Evolutionary conservation across 2,797 vertebrate species (phyloP).

Genomic region (Heterohyrax brucei): DNA sequence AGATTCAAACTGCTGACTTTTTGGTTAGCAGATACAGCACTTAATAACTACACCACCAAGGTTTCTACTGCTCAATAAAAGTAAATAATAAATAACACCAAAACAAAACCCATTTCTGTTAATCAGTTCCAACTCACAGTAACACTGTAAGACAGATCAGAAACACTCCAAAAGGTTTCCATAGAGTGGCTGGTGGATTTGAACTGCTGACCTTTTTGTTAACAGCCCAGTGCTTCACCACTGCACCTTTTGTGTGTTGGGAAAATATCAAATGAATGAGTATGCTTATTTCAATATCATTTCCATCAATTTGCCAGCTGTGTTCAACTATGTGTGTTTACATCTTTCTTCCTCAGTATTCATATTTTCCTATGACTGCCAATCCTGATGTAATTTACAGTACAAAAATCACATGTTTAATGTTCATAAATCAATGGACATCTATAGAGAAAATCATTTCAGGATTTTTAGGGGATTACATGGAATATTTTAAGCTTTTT

Average conservation of each 20-base stretch:
- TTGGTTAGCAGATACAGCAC: too few relatives aligned
- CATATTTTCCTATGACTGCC: conserved; percentile 32
- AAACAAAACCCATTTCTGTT: too few relatives aligned
- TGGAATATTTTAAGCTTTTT: not conserved
- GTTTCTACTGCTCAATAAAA: conserved; percentile 43
- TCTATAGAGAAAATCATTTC: conserved; percentile 52
- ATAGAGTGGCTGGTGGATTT: too few relatives aligned
- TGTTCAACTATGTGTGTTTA: conserved; percentile 53
- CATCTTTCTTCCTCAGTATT: conserved; percentile 38
- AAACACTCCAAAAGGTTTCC: too few relatives aligned
- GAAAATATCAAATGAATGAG: conserved; percentile 72
- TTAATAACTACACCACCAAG: too few relatives aligned
- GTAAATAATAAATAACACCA: not conserved
- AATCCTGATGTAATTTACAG: not conserved
- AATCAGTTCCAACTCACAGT: too few relatives aligned
- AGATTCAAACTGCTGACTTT: too few relatives aligned
- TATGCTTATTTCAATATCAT: conserved; percentile 69
- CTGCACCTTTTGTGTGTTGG: not conserved
- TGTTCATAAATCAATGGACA: conserved; percentile 38
- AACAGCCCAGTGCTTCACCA: too few relatives aligned
- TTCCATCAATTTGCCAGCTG: conserved; percentile 57
- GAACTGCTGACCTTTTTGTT: too few relatives aligned
- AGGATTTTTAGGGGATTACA: not conserved
- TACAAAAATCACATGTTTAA: conserved; percentile 43
- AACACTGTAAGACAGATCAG: too few relatives aligned